phyloP scores from a whole-genome alignment of 1,140 invertebrate species.

The Trichonephila clavipes region DNA sequence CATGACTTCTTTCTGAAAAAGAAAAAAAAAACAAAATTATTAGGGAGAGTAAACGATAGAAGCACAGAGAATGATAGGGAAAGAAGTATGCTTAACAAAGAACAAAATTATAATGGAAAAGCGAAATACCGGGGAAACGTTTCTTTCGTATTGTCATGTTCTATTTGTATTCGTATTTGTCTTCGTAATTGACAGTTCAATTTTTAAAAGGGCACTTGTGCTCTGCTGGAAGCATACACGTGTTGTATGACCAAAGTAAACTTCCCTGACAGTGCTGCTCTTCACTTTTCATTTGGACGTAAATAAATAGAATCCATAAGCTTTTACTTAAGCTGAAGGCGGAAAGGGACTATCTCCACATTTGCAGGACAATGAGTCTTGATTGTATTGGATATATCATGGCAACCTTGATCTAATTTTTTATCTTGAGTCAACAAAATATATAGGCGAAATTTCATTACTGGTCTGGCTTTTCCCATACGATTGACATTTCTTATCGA shows the following conservation, averaged over 20 bases:
- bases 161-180: slow-evolving; percentile 73
- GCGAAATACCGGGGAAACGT: slow-evolving; percentile 45
- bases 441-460: slow-evolving; percentile 31
- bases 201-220: slow-evolving; percentile 73
- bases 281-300: slow-evolving; percentile 56
- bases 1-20: neutral
- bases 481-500: neutral
- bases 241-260: slow-evolving; percentile 70
- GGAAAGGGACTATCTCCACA: slow-evolving; percentile 65
- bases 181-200: slow-evolving; percentile 75
- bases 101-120: slow-evolving; percentile 42
- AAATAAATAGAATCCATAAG: slow-evolving; percentile 72
- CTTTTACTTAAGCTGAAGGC: slow-evolving; percentile 63
- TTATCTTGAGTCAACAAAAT: slow-evolving; percentile 9
- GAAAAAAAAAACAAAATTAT: slow-evolving; percentile 54
- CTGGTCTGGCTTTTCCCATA: slow-evolving; percentile 3
- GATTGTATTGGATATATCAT: slow-evolving; percentile 32
- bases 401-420: slow-evolving; percentile 38
- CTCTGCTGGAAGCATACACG: slow-evolving; percentile 37
- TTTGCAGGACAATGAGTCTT: slow-evolving; percentile 47
- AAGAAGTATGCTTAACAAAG: slow-evolving; percentile 46
- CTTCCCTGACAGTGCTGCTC: slow-evolving; percentile 58
- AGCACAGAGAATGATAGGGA: neutral
- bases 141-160: slow-evolving; percentile 74
- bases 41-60: neutral